phyloP scores from a whole-genome alignment of 1,140 invertebrate genomes.

The Bemisia tabaci region DNA sequence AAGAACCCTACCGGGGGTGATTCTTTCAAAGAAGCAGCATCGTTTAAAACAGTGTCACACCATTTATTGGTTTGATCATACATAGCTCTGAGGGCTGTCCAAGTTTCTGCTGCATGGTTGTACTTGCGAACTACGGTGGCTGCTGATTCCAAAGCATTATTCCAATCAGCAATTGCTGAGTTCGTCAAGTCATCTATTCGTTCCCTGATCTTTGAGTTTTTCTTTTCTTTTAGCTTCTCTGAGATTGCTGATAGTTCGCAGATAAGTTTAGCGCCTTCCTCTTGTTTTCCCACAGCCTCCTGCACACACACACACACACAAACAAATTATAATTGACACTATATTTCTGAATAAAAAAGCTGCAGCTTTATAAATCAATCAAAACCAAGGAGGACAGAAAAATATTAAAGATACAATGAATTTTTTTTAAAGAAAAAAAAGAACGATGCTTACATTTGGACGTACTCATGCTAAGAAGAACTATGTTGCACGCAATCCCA shows the following conservation, averaged over 20 bases:
- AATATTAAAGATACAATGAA: too few species aligned
- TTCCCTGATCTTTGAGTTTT: neutral
- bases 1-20: too few species aligned
- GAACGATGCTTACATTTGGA: too few species aligned
- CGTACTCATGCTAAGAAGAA: too few species aligned
- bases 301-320: too few species aligned
- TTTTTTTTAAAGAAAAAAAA: too few species aligned
- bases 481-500: too few species aligned
- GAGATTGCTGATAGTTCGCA: neutral
- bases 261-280: neutral
- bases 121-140: neutral
- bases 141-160: neutral
- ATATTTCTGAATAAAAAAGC: too few species aligned
- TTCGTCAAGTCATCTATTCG: neutral
- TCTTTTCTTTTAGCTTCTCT: neutral
- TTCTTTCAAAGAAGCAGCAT: too few species aligned
- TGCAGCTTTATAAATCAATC: too few species aligned
- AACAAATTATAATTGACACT: too few species aligned
- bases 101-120: neutral
- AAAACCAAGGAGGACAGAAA: too few species aligned
- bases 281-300: neutral
- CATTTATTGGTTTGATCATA: neutral
- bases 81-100: neutral
- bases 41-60: neutral
- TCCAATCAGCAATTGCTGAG: neutral